A percentile compares a stretch with the other conserved stretches of the same genome.
phyloP scores from a whole-genome alignment of 2,888 invertebrate genomes.

The Galerucella nymphaeae region DNA sequence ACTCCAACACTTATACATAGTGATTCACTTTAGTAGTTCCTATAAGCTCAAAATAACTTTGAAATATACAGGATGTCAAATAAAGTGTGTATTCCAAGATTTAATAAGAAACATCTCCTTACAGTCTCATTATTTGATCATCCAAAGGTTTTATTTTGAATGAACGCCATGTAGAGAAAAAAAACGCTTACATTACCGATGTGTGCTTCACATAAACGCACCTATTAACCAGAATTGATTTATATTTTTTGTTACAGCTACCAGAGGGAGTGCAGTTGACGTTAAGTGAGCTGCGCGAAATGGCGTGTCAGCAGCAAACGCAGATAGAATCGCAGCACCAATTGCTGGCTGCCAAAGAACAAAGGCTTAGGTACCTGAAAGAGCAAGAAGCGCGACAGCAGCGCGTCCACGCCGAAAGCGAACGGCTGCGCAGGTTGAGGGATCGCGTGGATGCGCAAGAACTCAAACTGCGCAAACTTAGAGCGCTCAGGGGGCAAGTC shows the following conservation, averaged over 20 bases:
- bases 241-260: slow-evolving; percentile 72
- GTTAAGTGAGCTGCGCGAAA: slow-evolving; percentile 95
- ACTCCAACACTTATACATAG: too few species aligned
- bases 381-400: slow-evolving; percentile 88
- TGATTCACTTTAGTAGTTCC: too few species aligned
- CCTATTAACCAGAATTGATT: too few species aligned
- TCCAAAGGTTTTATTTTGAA: too few species aligned
- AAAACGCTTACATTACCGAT: too few species aligned
- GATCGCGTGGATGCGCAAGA: slow-evolving; percentile 96
- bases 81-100: too few species aligned
- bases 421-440: slow-evolving; percentile 85
- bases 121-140: too few species aligned
- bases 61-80: too few species aligned
- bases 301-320: slow-evolving; percentile 97
- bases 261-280: slow-evolving; percentile 92
- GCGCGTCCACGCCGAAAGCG: slow-evolving; percentile 86
- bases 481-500: slow-evolving; percentile 93
- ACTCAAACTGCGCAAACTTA: slow-evolving; percentile 89
- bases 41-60: too few species aligned
- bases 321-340: slow-evolving; percentile 96
- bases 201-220: too few species aligned
- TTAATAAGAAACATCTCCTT: too few species aligned
- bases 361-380: slow-evolving; percentile 91
- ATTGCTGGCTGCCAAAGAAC: slow-evolving; percentile 92
- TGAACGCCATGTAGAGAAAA: too few species aligned